These are phyloP conservation scores for Hemiscyllium ocellatum DNA, from an alignment of 2,113 vertebrate species.

Conservation along the genomic window DNA sequence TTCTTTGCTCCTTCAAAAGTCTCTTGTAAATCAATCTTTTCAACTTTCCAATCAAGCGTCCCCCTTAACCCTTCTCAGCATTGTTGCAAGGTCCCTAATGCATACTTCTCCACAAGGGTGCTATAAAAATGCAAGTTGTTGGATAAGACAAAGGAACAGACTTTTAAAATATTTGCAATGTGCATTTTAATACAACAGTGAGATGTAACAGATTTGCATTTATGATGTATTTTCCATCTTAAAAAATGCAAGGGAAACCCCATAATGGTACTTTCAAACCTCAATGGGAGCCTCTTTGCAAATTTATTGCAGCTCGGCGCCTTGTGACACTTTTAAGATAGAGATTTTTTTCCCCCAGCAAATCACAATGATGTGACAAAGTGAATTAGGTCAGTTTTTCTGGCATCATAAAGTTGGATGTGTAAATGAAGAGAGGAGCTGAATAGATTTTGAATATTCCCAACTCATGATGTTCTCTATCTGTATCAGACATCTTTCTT, in stretches of 20 bases:
- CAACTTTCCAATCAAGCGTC: background rate
- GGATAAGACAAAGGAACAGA: background rate
- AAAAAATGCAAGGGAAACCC: background rate
- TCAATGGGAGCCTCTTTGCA: background rate
- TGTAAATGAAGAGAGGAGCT: background rate
- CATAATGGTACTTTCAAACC: slow-evolving; percentile 22
- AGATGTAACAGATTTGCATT: slow-evolving; percentile 29
- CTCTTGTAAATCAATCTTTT: background rate
- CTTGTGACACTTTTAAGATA: slow-evolving; percentile 5
- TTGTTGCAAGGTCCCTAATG: background rate
- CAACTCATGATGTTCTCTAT: background rate
- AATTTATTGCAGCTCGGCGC: background rate
- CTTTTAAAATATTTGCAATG: background rate
- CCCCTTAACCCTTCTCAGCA: background rate
- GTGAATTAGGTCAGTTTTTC: slow-evolving; percentile 8
- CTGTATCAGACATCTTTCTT: background rate
- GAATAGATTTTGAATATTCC: slow-evolving; percentile 17
- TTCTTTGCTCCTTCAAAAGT: background rate
- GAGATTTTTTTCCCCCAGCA: background rate
- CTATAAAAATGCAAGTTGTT: background rate
- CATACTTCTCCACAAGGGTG: background rate
- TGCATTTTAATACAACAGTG: slow-evolving; percentile 25
- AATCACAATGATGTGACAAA: slow-evolving; percentile 26
- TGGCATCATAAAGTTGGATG: background rate
- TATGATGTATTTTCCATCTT: slow-evolving; percentile 13